A percentile compares a stretch with the other conserved stretches of the same genome.
These are phyloP conservation scores for Spilogale gracilis DNA, from an alignment of 2,113 vertebrate genomes.

Conservation along the genomic window DNA sequence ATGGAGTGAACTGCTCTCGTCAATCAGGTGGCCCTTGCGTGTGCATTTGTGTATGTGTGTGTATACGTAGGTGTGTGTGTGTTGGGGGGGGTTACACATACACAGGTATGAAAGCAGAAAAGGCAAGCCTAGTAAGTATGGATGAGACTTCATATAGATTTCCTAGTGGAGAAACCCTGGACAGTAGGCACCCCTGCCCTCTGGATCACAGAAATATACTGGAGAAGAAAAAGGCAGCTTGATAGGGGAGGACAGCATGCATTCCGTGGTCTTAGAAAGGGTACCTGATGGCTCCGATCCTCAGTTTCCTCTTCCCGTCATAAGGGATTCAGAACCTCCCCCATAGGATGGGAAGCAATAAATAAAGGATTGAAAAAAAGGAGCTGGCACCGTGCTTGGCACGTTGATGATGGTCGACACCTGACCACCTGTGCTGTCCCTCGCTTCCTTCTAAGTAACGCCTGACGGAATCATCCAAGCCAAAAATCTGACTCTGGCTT, in stretches of 20 bases:
- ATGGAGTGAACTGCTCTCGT: not conserved
- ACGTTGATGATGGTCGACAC: rapidly evolving
- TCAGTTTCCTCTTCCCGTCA: not conserved
- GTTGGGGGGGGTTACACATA: not conserved
- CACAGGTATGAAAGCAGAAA: not conserved
- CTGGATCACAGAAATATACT: not conserved
- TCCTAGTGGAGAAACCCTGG: not conserved
- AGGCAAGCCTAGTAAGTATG: not conserved
- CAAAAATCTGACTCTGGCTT: not conserved
- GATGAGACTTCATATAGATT: not conserved
- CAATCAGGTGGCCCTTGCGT: not conserved
- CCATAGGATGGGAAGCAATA: not conserved
- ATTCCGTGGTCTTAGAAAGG: not conserved
- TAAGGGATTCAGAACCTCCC: not conserved
- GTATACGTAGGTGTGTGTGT: too few relatives aligned
- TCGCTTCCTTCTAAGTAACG: not conserved
- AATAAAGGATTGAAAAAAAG: not conserved
- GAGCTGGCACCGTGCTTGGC: not conserved
- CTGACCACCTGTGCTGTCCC: not conserved
- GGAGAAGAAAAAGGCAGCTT: not conserved
- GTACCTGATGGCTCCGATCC: not conserved
- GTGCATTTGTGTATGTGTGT: not conserved
- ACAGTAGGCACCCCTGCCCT: not conserved
- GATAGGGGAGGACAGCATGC: not conserved
- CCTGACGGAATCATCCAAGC: not conserved